These are phyloP conservation scores for Papilio elwesi DNA, from an alignment of 2,888 invertebrate genomes.

Conservation along the genomic window DNA sequence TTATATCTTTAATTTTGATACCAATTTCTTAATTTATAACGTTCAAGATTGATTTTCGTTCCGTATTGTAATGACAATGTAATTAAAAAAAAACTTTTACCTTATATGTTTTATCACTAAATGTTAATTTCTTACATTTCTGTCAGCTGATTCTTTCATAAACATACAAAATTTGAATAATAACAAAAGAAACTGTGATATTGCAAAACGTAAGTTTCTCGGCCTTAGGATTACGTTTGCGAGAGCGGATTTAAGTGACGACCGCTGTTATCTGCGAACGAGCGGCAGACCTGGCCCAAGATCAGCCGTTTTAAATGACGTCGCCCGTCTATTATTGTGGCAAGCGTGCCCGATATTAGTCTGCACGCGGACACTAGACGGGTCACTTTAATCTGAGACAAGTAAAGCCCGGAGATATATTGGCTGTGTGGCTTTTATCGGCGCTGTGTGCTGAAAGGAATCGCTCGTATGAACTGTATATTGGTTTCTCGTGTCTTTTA, in stretches of 20 bases:
- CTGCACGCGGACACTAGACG: conserved; percentile 31
- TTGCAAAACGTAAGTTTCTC: conserved; percentile 27
- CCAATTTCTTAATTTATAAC: too few relatives aligned
- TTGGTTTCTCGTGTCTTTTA: not conserved
- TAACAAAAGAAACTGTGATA: conserved; percentile 11
- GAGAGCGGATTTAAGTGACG: conserved; percentile 49
- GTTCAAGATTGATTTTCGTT: too few relatives aligned
- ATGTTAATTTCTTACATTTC: too few relatives aligned
- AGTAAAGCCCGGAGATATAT: conserved; percentile 33
- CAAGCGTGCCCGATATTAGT: conserved; percentile 34
- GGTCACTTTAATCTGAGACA: conserved; percentile 37
- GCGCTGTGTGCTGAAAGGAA: conserved; percentile 19
- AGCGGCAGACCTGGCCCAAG: conserved; percentile 55
- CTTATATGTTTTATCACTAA: too few relatives aligned
- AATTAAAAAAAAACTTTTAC: too few relatives aligned
- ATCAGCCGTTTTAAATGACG: conserved; percentile 68
- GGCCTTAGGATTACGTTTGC: conserved; percentile 55
- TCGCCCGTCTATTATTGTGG: conserved; percentile 37
- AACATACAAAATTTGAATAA: not conserved
- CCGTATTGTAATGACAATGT: not conserved
- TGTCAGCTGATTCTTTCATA: too few relatives aligned
- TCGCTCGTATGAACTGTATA: conserved; percentile 20
- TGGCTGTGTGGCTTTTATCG: conserved; percentile 28
- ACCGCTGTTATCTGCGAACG: conserved; percentile 59
- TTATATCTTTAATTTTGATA: too few relatives aligned